phyloP scores from a whole-genome alignment of 2,888 invertebrate genomes.

The Antheraea yamamai region DNA sequence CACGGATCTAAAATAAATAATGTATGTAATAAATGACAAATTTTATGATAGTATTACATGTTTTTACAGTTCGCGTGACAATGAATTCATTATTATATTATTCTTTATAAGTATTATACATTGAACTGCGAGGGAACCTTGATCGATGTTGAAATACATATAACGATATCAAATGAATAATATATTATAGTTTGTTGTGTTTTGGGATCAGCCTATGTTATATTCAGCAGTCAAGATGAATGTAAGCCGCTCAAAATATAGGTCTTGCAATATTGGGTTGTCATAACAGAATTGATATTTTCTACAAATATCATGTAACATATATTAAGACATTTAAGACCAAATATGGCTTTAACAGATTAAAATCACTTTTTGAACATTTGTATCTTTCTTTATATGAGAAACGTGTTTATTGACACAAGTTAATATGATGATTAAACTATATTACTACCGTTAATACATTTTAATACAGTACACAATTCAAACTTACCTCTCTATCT shows the following conservation, averaged over 20 bases:
- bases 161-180: too few species aligned
- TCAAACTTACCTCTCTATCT: slow-evolving; percentile 89
- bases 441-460: not conserved
- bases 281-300: not conserved
- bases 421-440: not conserved
- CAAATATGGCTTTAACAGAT: too few species aligned
- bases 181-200: too few species aligned
- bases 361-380: too few species aligned
- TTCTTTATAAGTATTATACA: too few species aligned
- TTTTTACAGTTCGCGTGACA: too few species aligned
- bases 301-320: not conserved
- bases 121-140: too few species aligned
- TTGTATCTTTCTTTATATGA: not conserved
- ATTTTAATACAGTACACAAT: not conserved
- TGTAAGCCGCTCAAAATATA: not conserved
- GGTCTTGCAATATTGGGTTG: not conserved
- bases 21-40: not conserved
- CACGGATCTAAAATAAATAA: slow-evolving; percentile 84
- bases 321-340: not conserved
- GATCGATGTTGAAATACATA: too few species aligned
- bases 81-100: too few species aligned
- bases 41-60: too few species aligned
- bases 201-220: too few species aligned
- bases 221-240: too few species aligned
- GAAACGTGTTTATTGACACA: not conserved